These are phyloP conservation scores for Poicephalus meyeri DNA, from an alignment of 2,113 vertebrate species.

Conservation along the genomic window DNA sequence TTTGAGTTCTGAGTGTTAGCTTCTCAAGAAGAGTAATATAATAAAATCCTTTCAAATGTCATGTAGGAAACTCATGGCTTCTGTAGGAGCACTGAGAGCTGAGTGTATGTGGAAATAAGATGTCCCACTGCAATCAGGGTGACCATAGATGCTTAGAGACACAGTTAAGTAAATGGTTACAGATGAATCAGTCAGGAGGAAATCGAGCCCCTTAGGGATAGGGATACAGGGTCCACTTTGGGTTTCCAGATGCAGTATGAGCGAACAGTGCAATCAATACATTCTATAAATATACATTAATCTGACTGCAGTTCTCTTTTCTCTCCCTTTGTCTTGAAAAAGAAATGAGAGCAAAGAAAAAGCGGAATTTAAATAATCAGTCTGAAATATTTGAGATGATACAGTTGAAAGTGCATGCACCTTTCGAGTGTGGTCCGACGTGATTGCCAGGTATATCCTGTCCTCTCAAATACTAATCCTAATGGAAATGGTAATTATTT, in stretches of 20 bases:
- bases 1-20: neutral
- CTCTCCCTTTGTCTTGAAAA: neutral
- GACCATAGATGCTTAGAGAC: neutral
- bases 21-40: neutral
- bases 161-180: neutral
- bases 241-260: neutral
- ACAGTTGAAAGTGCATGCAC: neutral
- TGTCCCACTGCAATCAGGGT: neutral
- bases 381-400: neutral
- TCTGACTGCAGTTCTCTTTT: neutral
- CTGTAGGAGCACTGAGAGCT: accelerated
- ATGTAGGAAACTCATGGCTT: neutral
- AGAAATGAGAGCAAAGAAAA: neutral
- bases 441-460: neutral
- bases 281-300: neutral
- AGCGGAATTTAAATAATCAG: neutral
- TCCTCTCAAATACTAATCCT: neutral
- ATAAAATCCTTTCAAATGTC: neutral
- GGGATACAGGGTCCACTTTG: neutral
- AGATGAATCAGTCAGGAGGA: neutral
- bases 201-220: neutral
- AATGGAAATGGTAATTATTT: neutral
- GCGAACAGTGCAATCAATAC: neutral
- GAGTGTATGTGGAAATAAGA: neutral
- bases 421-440: neutral